These are phyloP conservation scores for Bombus waltoni DNA, from an alignment of 1,140 invertebrate genomes.

Conservation along the genomic window DNA sequence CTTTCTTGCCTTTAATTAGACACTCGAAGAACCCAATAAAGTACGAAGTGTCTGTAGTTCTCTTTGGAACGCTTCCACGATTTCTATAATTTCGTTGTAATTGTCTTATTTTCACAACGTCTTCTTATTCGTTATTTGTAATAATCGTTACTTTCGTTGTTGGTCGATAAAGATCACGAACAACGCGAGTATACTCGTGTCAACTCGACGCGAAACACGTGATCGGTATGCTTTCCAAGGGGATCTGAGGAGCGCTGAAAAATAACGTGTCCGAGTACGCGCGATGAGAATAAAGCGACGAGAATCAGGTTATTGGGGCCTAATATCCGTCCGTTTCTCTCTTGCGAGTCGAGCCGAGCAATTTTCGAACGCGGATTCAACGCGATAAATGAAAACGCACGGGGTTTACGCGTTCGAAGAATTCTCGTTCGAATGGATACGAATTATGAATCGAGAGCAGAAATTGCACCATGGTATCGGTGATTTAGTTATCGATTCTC, in stretches of 20 bases:
- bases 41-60: neutral
- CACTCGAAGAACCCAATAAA: neutral
- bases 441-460: neutral
- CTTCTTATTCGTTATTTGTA: neutral
- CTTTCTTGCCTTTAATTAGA: neutral
- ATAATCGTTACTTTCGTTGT: neutral
- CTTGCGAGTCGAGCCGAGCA: neutral
- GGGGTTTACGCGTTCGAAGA: no score
- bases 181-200: no score
- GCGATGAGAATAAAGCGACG: slow-evolving; percentile 52
- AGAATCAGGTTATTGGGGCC: slow-evolving; percentile 61
- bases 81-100: slow-evolving; percentile 18
- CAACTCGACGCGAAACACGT: neutral
- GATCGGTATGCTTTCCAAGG: slow-evolving; percentile 16
- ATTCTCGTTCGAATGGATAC: neutral
- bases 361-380: no score
- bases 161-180: neutral
- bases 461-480: neutral
- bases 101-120: neutral
- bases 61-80: neutral
- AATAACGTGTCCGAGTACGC: slow-evolving; percentile 37
- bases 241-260: slow-evolving; percentile 9
- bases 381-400: slow-evolving; percentile 7
- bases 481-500: neutral
- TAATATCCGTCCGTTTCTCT: slow-evolving; percentile 63